Percentiles rank a stretch among this genome's conserved stretches.
Evolutionary conservation across 2,113 vertebrate genomes (phyloP).

Genomic region (Neotoma lepida): DNA sequence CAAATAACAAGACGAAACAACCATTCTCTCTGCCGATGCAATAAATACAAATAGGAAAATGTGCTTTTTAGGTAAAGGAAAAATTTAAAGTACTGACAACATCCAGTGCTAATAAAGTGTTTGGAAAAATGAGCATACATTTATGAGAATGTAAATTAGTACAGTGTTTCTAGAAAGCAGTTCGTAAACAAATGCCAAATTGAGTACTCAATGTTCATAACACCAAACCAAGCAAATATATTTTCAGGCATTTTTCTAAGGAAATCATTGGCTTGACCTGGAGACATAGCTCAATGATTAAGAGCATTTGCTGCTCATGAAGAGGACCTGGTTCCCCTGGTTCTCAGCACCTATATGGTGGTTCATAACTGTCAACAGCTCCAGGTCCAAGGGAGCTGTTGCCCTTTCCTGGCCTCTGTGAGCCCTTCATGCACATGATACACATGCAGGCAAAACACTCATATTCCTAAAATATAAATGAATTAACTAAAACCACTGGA

Average conservation of each 20-base stretch:
- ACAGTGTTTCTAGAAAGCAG: slow-evolving; percentile 3
- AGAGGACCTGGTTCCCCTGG: neutral
- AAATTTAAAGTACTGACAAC: neutral
- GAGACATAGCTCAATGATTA: neutral
- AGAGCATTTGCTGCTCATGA: neutral
- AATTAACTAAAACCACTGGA: neutral
- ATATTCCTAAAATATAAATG: neutral
- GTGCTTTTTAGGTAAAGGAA: neutral
- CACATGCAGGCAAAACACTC: neutral
- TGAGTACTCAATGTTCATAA: neutral
- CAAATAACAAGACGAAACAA: neutral
- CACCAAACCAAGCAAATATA: neutral
- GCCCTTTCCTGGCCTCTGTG: too few relatives aligned
- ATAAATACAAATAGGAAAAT: neutral
- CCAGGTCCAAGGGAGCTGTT: too few relatives aligned
- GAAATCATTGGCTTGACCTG: neutral
- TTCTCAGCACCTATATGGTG: neutral
- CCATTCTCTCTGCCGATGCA: neutral
- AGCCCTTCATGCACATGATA: neutral
- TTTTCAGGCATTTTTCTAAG: neutral
- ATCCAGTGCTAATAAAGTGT: neutral
- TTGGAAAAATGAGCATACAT: neutral
- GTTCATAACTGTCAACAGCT: neutral
- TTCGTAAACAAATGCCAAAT: neutral
- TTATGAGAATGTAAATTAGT: neutral